phyloP scores from a whole-genome alignment of 2,797 vertebrate genomes.

The Syngnathus rostellatus region DNA sequence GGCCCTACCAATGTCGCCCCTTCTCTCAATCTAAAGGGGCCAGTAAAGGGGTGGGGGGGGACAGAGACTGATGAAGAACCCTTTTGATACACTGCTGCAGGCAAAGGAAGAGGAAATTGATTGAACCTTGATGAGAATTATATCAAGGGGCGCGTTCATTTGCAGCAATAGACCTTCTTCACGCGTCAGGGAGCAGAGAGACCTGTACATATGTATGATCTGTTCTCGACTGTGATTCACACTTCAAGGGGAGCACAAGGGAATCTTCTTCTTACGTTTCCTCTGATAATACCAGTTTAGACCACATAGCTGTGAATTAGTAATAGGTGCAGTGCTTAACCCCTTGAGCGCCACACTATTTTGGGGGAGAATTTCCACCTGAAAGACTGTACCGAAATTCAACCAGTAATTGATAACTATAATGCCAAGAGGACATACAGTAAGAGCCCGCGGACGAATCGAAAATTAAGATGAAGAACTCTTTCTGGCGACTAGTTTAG shows the following conservation, averaged over 20 bases:
- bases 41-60: conserved; percentile 21
- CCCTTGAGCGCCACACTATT: background rate
- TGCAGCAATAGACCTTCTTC: conserved; percentile 41
- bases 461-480: background rate
- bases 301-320: conserved; percentile 32
- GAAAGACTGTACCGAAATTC: conserved; percentile 2
- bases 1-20: conserved; percentile 25
- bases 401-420: background rate
- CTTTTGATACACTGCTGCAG: conserved; percentile 61
- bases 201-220: conserved; percentile 58
- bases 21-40: conserved; percentile 28
- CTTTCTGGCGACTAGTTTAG: too few relatives aligned
- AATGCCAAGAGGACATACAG: background rate
- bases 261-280: conserved; percentile 37
- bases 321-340: conserved; percentile 20
- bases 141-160: conserved; percentile 59
- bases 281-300: conserved; percentile 41
- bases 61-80: conserved; percentile 50
- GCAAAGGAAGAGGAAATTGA: conserved; percentile 58
- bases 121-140: conserved; percentile 65
- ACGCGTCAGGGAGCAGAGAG: conserved; percentile 30
- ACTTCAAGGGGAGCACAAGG: conserved; percentile 45
- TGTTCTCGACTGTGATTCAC: conserved; percentile 48
- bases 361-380: background rate
- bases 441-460: background rate